Base-by-base conservation (phyloP, 64 coral and sea anemone species). In the Stichodactyla mertensii region DNA sequence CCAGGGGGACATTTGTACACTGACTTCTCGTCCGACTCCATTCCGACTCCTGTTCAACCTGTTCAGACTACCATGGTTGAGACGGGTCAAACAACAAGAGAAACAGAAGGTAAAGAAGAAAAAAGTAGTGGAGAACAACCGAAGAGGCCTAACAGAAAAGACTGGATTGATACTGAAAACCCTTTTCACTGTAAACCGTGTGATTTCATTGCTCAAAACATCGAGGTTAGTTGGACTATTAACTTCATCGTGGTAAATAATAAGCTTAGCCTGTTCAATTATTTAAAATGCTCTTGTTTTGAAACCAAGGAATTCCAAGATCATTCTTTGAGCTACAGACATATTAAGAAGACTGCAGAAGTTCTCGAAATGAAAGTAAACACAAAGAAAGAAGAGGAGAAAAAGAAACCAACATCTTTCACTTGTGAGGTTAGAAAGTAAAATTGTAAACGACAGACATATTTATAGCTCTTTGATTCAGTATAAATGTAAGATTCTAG, bases 151-250 rank as follows among this genome's bases (percentile, higher is more conserved):
- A 91, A 91, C 36, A 69, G 86, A 88, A 55, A 92, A 62, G 91
- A 92, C 8, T 92, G 91, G 91, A 83, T 92, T 59, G 91, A 92
- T 62, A 92, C 77, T 20, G 91, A 92, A 60, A 88, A 57, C 19
- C 91, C 91, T 77, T 51, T 71, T 27, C 87, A 61, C 28, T 97
- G 94, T 52, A 97, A 97, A 92, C 87, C 91, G 24, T 97, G 94
- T 77, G 91, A 97, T 87, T 97, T 81, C 78, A 86, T 85, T 27
- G 88, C 88, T 26, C 57, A 70, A 28, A 61, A 83, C 45, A 88
- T 87, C 54, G 87, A 97, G 91, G 94, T 97, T 87, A 60, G 71
- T 54, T 24, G 16, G 1, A 31, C 28, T 31, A 31, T 31, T 31
- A 19, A 16, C 13, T 64, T 18, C 61, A 4, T 6, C 11, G 16